phyloP scores from a whole-genome alignment of 2,888 invertebrate genomes.

The Agriopis leucophaearia region DNA sequence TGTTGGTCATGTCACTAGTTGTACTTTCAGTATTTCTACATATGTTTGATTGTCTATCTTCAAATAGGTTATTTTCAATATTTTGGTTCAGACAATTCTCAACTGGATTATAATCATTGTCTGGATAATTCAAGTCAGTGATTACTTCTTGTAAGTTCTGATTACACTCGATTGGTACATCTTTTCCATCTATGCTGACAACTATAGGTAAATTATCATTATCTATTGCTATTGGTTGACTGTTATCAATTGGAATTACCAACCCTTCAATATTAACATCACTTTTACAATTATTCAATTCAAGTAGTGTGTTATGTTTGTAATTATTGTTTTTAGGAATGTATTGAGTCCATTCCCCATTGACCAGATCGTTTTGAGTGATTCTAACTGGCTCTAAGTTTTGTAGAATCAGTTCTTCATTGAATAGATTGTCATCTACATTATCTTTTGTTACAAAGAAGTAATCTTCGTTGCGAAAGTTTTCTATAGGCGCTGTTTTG shows the following conservation, averaged over 20 bases:
- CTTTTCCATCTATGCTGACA: not conserved
- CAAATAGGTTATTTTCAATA: constrained; percentile 17
- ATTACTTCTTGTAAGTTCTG: constrained; percentile 9
- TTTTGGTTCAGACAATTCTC: constrained; percentile 11
- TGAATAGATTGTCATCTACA: constrained; percentile 28
- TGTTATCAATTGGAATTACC: not conserved
- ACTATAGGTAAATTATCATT: constrained; percentile 2
- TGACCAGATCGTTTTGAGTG: constrained; percentile 30
- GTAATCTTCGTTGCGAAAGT: constrained; percentile 37
- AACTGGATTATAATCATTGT: constrained; percentile 2
- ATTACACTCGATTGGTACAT: constrained; percentile 1
- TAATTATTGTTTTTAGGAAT: not conserved
- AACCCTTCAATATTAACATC: constrained; percentile 7
- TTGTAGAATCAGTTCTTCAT: constrained; percentile 21
- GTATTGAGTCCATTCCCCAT: constrained; percentile 28
- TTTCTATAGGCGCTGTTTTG: constrained; percentile 27
- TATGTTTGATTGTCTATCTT: not conserved
- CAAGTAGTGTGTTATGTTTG: constrained; percentile 6
- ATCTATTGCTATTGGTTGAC: not conserved
- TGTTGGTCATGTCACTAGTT: constrained; percentile 7
- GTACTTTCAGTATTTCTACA: not conserved
- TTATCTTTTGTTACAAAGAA: constrained; percentile 35
- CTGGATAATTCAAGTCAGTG: not conserved
- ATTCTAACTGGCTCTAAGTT: constrained; percentile 24
- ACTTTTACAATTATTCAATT: constrained; percentile 21